Base-by-base conservation (phyloP, 2,113 vertebrate species). In the Terrapene triunguis region DNA sequence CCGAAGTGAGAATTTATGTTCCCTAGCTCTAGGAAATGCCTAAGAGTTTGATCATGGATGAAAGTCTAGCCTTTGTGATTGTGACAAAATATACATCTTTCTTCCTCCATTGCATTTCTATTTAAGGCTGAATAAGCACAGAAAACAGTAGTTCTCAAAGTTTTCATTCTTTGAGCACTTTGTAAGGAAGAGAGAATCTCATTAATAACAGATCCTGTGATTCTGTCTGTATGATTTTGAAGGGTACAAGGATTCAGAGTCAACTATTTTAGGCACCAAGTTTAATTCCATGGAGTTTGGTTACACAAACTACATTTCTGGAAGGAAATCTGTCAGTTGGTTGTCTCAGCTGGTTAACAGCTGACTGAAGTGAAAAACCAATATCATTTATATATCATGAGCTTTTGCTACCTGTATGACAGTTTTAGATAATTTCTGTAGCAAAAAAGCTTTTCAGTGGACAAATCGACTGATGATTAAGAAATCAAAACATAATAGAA, bases 401-500 rank as follows among this genome's bases (percentile, higher is more conserved):
- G 38, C 78, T 95, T 47, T 79, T 93, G 55, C 80, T 84, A 95
- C 78, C 84, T 50, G 85, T 57, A 55, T 88, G 76, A 19, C 24
- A 44, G 25, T 94, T 0, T 0, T 5, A 48, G 76, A 27, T 44
- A 48, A 88, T 89, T 38, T 86, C 51, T 72, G 51, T 44, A 86
- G 72, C 5, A 4, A 95, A 32, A 51, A 96, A 94, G 84, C 83
- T 89, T 95, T 94, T 42, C 69, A 95, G 38, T 44, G 22, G 22
- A 74, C 93, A 87, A 44, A 65, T 65, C 6, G 62, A 2, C 54
- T 92, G 78, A 85, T 96, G 88, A 85, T 62, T 87, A 6, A 87
- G 76, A 84, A 95, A 86, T 93, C 14, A 51, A 83, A 87, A 82
- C 38, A 42, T 17, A 65, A 0, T 0, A 29, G 76, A 94, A n/a